Percentiles rank a stretch among this genome's conserved stretches.
These are phyloP conservation scores for Bucco capensis DNA, from an alignment of 2,113 vertebrate genomes.

Conservation along the genomic window DNA sequence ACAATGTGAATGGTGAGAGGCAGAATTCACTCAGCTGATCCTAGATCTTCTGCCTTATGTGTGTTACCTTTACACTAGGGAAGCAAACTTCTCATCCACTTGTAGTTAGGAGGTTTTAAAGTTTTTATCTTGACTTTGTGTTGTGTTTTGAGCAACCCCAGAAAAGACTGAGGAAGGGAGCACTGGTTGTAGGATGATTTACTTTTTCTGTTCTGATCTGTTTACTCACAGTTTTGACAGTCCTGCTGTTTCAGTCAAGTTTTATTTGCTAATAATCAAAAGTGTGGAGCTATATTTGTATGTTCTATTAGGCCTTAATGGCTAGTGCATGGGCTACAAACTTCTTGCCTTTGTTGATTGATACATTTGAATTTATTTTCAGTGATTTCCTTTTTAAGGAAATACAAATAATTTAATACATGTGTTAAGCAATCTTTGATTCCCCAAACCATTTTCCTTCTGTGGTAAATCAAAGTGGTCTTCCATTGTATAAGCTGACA, in stretches of 20 bases:
- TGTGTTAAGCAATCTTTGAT: neutral
- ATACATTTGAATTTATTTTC: neutral
- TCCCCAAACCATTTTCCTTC: neutral
- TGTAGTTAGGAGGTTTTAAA: neutral
- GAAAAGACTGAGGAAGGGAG: neutral
- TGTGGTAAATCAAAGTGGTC: neutral
- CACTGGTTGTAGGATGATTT: neutral
- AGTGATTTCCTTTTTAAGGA: neutral
- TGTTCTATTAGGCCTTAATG: neutral
- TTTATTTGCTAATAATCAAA: neutral
- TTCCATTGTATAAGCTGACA: neutral
- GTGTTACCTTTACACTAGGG: accelerated
- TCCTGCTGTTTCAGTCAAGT: neutral
- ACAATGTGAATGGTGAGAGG: neutral
- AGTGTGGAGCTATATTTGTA: neutral
- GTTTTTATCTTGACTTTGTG: neutral
- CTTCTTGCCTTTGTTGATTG: neutral
- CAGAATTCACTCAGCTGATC: neutral
- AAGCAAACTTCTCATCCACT: neutral
- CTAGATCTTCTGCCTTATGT: neutral
- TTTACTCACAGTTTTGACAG: neutral
- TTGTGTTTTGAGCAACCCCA: neutral
- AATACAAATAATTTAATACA: neutral
- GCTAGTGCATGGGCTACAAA: neutral
- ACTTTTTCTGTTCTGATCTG: neutral